phyloP scores from a whole-genome alignment of 2,888 invertebrate genomes.

The Eupithecia inturbata region DNA sequence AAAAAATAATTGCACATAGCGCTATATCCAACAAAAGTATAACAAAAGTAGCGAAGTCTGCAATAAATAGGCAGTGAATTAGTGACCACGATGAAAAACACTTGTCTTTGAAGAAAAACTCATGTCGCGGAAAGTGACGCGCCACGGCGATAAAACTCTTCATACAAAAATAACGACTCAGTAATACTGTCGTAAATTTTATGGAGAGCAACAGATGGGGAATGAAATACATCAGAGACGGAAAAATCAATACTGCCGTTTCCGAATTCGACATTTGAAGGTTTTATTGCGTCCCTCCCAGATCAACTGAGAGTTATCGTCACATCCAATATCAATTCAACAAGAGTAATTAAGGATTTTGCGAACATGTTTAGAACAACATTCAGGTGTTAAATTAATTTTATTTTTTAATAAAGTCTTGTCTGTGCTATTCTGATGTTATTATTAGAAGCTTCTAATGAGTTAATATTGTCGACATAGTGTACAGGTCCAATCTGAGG shows the following conservation, averaged over 20 bases:
- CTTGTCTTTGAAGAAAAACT: constrained; percentile 59
- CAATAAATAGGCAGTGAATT: constrained; percentile 53
- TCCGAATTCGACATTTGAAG: constrained; percentile 64
- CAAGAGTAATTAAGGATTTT: constrained; percentile 12
- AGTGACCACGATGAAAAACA: constrained; percentile 61
- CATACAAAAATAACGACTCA: constrained; percentile 80
- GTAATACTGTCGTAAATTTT: constrained; percentile 82
- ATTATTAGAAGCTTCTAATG: neutral
- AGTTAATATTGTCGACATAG: neutral
- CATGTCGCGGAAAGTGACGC: constrained; percentile 64
- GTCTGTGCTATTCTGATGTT: neutral
- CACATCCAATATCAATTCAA: constrained; percentile 25
- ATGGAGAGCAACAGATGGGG: constrained; percentile 83
- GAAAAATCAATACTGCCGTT: constrained; percentile 80
- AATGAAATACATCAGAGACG: constrained; percentile 75
- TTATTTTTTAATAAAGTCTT: neutral
- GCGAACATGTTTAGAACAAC: too few species aligned
- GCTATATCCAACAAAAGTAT: constrained; percentile 18
- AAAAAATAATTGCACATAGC: constrained; percentile 16
- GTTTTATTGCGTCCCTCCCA: constrained; percentile 66
- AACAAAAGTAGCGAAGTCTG: constrained; percentile 38
- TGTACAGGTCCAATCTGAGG: neutral
- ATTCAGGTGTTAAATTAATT: too few species aligned
- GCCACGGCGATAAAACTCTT: constrained; percentile 74
- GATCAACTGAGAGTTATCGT: constrained; percentile 57